These are phyloP conservation scores for Channa argus DNA, from an alignment of 2,113 vertebrate species.

Conservation along the genomic window DNA sequence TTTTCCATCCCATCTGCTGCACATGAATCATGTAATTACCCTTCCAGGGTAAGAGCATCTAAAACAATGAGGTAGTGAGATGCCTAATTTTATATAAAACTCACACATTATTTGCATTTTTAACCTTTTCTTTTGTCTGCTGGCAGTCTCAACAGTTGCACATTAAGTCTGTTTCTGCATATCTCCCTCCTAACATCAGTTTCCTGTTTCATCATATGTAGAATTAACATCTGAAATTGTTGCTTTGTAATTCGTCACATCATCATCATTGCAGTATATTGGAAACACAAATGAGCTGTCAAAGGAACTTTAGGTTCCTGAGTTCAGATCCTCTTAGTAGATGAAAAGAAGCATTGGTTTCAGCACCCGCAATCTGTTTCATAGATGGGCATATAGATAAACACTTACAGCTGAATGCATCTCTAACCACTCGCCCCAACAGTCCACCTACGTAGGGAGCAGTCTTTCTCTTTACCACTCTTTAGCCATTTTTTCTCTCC, in stretches of 20 bases:
- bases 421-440: neutral
- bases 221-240: neutral
- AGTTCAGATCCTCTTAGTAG: neutral
- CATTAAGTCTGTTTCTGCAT: neutral
- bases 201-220: neutral
- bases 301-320: neutral
- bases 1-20: neutral
- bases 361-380: slow-evolving; percentile 17
- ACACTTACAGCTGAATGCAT: slow-evolving; percentile 13
- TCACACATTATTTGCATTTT: neutral
- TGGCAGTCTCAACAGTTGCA: too few species aligned
- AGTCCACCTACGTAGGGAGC: slow-evolving; percentile 16
- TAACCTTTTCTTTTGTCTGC: too few species aligned
- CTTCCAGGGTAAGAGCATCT: neutral
- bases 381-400: slow-evolving; percentile 28
- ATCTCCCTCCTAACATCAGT: neutral
- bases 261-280: neutral
- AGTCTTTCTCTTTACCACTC: slow-evolving; percentile 17
- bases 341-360: neutral
- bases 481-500: neutral
- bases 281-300: neutral
- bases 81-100: neutral
- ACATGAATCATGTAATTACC: neutral
- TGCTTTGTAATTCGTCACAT: neutral
- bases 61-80: neutral